Conservation (phyloP, 92 coral and sea anemone genomes). For the Porites rus region DNA sequence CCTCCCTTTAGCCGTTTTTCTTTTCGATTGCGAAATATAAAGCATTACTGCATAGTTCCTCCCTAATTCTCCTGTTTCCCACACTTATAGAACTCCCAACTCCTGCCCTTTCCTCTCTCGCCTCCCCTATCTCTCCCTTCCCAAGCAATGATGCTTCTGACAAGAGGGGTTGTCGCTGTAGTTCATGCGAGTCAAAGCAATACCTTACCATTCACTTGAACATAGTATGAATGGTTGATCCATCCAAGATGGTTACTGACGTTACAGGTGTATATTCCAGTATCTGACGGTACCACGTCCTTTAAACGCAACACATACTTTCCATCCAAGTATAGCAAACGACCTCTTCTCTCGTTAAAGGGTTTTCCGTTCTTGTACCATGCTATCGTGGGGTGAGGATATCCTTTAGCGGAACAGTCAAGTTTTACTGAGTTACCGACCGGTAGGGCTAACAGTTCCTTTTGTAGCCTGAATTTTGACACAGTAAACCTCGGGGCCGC, state of each 20-base stretch:
- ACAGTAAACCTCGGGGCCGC: conserved; percentile 76
- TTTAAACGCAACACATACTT: conserved; percentile 53
- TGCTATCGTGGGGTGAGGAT: conserved; percentile 77
- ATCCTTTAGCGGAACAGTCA: conserved; percentile 87
- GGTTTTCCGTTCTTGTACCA: conserved; percentile 84
- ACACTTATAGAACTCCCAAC: no score
- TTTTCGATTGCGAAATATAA: no score
- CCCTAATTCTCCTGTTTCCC: no score
- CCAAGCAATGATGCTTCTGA: no score
- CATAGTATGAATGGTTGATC: conserved; percentile 78
- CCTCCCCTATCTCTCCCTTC: no score
- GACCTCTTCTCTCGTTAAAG: conserved; percentile 44
- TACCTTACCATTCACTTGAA: conserved; percentile 87
- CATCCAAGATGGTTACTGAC: conserved; percentile 87
- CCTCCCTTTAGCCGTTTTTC: no score
- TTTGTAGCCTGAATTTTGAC: conserved; percentile 26
- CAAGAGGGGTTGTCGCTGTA: no score
- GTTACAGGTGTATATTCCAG: conserved; percentile 85
- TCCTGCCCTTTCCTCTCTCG: no score
- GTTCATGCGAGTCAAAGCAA: no score
- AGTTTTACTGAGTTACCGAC: conserved; percentile 83
- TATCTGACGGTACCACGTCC: conserved; percentile 75
- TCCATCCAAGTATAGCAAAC: conserved; percentile 29
- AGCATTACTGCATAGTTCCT: no score
- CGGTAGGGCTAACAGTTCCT: conserved; percentile 73